Conservation (phyloP, 2,797 vertebrate genomes). For the Prunella strophiata region DNA sequence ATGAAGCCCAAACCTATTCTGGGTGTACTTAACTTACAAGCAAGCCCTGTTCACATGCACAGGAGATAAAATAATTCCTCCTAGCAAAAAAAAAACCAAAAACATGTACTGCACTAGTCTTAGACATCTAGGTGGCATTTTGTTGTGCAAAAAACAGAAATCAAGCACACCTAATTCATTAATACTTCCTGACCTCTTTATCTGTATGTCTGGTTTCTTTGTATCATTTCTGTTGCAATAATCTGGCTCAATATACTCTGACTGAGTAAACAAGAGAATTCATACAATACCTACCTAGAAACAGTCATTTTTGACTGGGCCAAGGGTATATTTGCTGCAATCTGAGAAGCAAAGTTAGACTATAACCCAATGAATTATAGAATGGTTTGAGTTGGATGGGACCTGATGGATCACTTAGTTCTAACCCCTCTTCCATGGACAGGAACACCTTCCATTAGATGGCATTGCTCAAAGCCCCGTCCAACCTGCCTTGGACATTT, state of each 20-base stretch:
- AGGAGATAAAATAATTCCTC: not conserved
- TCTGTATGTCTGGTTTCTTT: not conserved
- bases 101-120: not conserved
- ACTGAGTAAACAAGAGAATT: not conserved
- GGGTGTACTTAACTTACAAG: not conserved
- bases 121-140: not conserved
- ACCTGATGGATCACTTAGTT: not conserved
- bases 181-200: conserved; percentile 1
- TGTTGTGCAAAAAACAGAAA: not conserved
- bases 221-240: not conserved
- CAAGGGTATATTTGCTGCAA: not conserved
- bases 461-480: not conserved
- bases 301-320: not conserved
- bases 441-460: not conserved
- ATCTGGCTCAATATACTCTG: not conserved
- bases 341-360: not conserved
- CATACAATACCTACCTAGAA: not conserved
- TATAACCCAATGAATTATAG: not conserved
- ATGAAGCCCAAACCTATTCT: not conserved
- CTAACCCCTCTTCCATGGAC: not conserved
- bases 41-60: not conserved
- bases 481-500: not conserved
- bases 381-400: not conserved
- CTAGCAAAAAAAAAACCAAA: not conserved
- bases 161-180: not conserved